phyloP scores from a whole-genome alignment of 2,888 invertebrate species.

The Epinotia bilunana region DNA sequence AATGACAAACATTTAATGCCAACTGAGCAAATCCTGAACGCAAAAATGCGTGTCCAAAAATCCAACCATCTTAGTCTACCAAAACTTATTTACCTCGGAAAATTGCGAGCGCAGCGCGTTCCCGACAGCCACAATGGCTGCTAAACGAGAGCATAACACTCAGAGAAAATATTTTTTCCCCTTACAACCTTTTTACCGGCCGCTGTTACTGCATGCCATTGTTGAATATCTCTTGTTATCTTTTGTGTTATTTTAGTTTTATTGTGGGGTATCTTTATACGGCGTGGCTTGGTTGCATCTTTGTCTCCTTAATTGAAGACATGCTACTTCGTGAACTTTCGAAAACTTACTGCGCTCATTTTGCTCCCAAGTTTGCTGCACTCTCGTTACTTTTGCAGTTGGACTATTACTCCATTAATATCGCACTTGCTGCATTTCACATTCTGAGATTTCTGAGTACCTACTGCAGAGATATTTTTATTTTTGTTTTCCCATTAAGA shows the following conservation, averaged over 20 bases:
- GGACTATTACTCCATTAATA: background rate
- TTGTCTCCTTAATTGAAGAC: conserved; percentile 25
- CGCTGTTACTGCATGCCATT: conserved; percentile 47
- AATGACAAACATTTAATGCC: too few relatives aligned
- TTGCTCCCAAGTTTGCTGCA: background rate
- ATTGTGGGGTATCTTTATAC: conserved; percentile 48
- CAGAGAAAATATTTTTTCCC: conserved; percentile 41
- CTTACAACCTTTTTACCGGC: conserved; percentile 39
- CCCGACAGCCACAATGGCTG: conserved; percentile 50
- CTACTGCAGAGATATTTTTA: background rate
- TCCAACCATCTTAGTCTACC: conserved; percentile 21
- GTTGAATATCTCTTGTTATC: conserved; percentile 55
- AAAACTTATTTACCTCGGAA: conserved; percentile 50
- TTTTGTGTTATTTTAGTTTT: conserved; percentile 54
- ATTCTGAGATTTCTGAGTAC: background rate
- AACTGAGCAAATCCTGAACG: conserved; percentile 5
- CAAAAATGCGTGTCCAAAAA: conserved; percentile 16
- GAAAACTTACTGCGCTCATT: conserved; percentile 11
- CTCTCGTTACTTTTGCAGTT: background rate
- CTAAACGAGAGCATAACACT: conserved; percentile 51
- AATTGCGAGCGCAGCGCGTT: conserved; percentile 46
- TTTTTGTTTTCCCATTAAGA: background rate
- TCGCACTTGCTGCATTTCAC: background rate
- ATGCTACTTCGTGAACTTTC: conserved; percentile 7
- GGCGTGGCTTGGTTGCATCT: conserved; percentile 17